Evolutionary conservation across 2,797 vertebrate genomes (phyloP).

Genomic region (Pipistrellus pipistrellus): DNA sequence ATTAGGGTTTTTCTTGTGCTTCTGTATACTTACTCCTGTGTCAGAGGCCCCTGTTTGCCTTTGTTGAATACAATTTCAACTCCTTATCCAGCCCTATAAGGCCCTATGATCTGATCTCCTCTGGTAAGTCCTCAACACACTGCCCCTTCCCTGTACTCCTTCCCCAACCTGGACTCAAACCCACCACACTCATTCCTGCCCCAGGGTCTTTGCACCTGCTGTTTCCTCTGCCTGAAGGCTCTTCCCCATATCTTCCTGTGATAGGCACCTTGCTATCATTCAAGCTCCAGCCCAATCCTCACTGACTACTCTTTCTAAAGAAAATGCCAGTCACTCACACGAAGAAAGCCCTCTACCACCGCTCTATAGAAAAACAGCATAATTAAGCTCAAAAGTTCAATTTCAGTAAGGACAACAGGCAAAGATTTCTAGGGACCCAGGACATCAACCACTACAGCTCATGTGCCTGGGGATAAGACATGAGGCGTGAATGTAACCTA

Average conservation of each 20-base stretch:
- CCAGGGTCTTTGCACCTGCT: not conserved
- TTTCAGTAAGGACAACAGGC: not conserved
- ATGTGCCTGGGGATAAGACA: not conserved
- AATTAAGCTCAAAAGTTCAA: not conserved
- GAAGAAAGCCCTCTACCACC: too few species aligned
- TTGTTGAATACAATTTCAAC: not conserved
- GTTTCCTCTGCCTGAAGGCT: not conserved
- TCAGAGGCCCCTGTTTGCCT: not conserved
- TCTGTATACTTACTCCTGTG: not conserved
- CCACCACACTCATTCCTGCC: not conserved
- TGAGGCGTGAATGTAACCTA: not conserved
- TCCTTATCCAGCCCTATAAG: not conserved
- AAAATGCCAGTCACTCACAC: not conserved
- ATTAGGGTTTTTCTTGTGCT: not conserved
- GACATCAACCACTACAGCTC: not conserved
- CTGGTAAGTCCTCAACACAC: not conserved
- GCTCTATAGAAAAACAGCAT: not conserved
- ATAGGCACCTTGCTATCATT: not conserved
- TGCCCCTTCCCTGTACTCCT: rapidly evolving
- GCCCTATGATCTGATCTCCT: not conserved
- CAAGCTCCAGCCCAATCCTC: not conserved
- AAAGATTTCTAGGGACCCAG: not conserved
- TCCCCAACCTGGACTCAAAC: not conserved
- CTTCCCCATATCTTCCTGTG: not conserved
- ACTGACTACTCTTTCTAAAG: not conserved